Evolutionary conservation across 1,140 invertebrate genomes (phyloP).

Genomic region (Drosophila simulans): DNA sequence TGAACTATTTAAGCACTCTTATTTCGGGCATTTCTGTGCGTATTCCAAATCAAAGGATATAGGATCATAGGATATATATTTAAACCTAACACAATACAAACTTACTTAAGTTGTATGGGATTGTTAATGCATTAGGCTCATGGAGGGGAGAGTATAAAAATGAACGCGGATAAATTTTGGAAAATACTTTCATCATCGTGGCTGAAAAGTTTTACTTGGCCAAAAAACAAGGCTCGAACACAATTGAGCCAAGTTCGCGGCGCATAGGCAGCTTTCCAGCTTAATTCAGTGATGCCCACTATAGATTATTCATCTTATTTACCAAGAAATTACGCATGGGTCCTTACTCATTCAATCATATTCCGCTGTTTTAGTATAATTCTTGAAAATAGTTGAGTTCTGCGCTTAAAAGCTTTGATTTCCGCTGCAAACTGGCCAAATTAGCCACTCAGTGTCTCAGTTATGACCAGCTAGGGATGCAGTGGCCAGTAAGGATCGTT

Average conservation of each 20-base stretch:
- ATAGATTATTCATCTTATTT: too few species aligned
- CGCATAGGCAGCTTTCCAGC: slow-evolving; percentile 24
- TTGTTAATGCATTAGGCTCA: too few species aligned
- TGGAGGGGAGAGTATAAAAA: background rate
- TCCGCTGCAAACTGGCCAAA: background rate
- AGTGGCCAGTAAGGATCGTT: background rate
- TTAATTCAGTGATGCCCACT: background rate
- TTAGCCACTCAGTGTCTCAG: background rate
- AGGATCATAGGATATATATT: too few species aligned
- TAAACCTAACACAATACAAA: too few species aligned
- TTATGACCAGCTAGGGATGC: background rate
- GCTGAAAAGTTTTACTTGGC: slow-evolving; percentile 28
- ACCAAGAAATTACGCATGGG: too few species aligned
- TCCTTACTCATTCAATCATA: too few species aligned
- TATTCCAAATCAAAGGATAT: too few species aligned
- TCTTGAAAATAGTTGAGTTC: too few species aligned
- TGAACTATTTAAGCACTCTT: background rate
- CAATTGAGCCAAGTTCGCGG: slow-evolving; percentile 33
- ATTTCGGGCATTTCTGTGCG: too few species aligned
- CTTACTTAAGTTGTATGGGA: too few species aligned
- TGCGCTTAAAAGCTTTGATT: too few species aligned
- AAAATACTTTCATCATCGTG: slow-evolving; percentile 38
- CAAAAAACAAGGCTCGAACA: slow-evolving; percentile 40
- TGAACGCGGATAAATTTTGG: slow-evolving; percentile 28
- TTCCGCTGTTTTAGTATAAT: too few species aligned